Base-by-base conservation (phyloP, 2,113 vertebrate species). In the Oreocharis arfaki region DNA sequence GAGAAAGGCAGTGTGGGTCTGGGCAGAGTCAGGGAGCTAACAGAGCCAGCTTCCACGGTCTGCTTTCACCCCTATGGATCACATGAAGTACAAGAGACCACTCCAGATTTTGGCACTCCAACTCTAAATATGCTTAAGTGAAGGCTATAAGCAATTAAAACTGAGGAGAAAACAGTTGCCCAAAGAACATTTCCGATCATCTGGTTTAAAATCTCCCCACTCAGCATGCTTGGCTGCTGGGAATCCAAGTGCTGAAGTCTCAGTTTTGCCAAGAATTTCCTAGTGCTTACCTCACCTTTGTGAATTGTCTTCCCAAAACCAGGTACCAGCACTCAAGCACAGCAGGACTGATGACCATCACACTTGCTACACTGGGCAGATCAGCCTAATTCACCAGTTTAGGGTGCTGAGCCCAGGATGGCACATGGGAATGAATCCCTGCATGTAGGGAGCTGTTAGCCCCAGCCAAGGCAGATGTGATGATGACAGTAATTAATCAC, bases 361-460 rank as follows among this genome's bases (percentile, higher is more conserved):
- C 21, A 6, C 59, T 37, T 50, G 26, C 26, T 59, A 7, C 33
- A 28, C 57, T 39, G 4, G 2, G 44, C 8, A 47, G 42, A 53
- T 53, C 64, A 70, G 61, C 15, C 24, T 18, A 18, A 23, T 42
- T 77, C 37, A 63, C 35, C 64, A 81, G 3, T 5, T 49, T 23
- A 8, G 24, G 6, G 24, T 10, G 21, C 64, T 65, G 56, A 65
- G 37, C 41, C 35, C 1, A 2, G 39, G 39, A 42, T 12, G 16
- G 57, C 12, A 59, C 47, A 42, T 0, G 0, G 50, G 18, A 80
- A 42, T 21, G 10, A 68, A 56, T 39, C 39, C 33, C 39, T n/a
- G 24, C 1, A 2, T 3, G 5, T 1, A 32, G 39, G 39, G 33
- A 87, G 46, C 12, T 33, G 53, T 20, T 42, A 69, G 78, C 27